Conservation (phyloP, 2,797 vertebrate species). For the Lagorchestes hirsutus region DNA sequence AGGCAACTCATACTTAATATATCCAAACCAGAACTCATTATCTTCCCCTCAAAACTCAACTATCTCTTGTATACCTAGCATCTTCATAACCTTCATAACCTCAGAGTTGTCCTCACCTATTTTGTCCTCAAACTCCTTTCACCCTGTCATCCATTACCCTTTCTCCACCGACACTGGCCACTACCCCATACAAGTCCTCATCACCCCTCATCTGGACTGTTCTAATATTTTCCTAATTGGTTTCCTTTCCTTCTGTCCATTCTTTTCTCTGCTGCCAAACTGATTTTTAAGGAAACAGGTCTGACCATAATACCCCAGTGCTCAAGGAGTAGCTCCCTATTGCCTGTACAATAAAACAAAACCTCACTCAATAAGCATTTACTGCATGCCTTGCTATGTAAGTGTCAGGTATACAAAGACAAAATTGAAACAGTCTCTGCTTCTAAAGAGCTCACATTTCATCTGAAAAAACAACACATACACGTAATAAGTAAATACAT, state of each 20-base stretch:
- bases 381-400: not conserved
- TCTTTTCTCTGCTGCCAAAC: not conserved
- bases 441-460: not conserved
- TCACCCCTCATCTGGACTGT: not conserved
- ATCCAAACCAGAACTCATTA: not conserved
- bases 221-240: not conserved
- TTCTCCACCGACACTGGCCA: not conserved
- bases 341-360: not conserved
- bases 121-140: not conserved
- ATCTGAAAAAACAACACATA: not conserved
- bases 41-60: not conserved
- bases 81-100: not conserved
- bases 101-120: not conserved
- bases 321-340: not conserved
- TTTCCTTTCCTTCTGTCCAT: not conserved
- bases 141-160: not conserved
- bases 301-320: not conserved
- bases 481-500: not conserved
- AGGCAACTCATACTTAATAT: not conserved
- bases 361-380: not conserved
- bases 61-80: not conserved
- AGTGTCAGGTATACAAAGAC: too few species aligned
- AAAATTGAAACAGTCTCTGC: not conserved
- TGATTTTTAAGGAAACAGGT: not conserved
- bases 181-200: not conserved